phyloP scores from a whole-genome alignment of 2,888 invertebrate genomes.

The Erannis defoliaria region DNA sequence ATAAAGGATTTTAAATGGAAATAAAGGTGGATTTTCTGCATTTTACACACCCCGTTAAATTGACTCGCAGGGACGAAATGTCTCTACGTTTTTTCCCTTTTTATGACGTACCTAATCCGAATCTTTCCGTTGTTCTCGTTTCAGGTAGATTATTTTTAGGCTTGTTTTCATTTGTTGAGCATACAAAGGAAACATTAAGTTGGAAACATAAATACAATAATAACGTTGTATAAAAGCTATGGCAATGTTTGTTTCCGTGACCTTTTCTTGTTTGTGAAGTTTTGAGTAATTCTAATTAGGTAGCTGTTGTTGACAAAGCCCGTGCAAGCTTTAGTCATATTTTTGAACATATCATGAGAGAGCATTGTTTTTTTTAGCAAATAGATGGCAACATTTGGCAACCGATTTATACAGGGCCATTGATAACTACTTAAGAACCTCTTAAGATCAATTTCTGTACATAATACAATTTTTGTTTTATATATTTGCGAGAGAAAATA shows the following conservation, averaged over 20 bases:
- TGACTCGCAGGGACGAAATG: constrained; percentile 48
- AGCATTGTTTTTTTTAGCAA: constrained; percentile 30
- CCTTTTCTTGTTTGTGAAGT: constrained; percentile 36
- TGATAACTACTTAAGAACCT: too few relatives aligned
- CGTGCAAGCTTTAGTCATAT: constrained; percentile 45
- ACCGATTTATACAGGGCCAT: too few relatives aligned
- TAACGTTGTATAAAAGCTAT: background rate
- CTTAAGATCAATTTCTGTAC: too few relatives aligned
- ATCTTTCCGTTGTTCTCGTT: constrained; percentile 45
- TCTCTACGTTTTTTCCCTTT: constrained; percentile 51
- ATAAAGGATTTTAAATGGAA: constrained; percentile 27
- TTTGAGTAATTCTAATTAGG: constrained; percentile 49
- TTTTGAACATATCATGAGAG: constrained; percentile 28
- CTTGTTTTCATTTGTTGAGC: constrained; percentile 5
- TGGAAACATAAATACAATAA: background rate
- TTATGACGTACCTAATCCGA: constrained; percentile 52
- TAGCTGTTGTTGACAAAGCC: constrained; percentile 40
- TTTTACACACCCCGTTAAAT: constrained; percentile 42
- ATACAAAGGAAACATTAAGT: background rate
- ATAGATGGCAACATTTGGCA: too few relatives aligned
- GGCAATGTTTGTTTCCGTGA: constrained; percentile 3
- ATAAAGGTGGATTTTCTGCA: constrained; percentile 43
- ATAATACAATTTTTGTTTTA: too few relatives aligned
- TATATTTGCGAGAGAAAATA: too few relatives aligned
- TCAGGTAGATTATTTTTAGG: constrained; percentile 30